Percentiles rank a stretch among this genome's conserved stretches.
Evolutionary conservation across 2,888 invertebrate genomes (phyloP).

Genomic region (Epicampocera succincta): DNA sequence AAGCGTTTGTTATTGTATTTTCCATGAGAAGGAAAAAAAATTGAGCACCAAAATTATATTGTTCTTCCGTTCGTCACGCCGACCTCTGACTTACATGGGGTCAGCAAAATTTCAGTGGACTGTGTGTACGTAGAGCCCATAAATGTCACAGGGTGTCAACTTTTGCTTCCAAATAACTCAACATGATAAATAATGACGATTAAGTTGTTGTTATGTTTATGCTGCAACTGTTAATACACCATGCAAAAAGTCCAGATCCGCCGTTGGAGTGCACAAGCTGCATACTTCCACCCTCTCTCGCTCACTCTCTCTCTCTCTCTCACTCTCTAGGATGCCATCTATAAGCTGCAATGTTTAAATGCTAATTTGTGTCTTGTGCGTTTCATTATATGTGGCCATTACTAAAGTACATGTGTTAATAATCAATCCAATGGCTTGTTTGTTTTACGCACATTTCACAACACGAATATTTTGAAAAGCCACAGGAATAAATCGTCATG

Average conservation of each 20-base stretch:
- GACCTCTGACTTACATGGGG: slow-evolving; percentile 65
- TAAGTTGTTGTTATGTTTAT: slow-evolving; percentile 66
- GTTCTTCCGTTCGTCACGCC: slow-evolving; percentile 67
- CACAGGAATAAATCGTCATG: too few species aligned
- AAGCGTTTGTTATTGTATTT: neutral
- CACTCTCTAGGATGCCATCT: neutral
- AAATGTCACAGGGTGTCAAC: slow-evolving; percentile 78
- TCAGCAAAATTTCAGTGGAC: slow-evolving; percentile 60
- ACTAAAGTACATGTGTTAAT: neutral
- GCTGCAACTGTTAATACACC: slow-evolving; percentile 53
- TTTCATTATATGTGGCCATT: slow-evolving; percentile 60
- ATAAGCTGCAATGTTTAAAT: neutral
- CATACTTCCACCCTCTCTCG: neutral
- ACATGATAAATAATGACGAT: slow-evolving; percentile 59
- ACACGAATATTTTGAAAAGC: too few species aligned
- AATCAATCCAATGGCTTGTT: too few species aligned
- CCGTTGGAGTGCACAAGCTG: slow-evolving; percentile 52
- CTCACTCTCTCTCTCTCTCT: neutral
- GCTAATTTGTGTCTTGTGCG: slow-evolving; percentile 26
- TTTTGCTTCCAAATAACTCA: slow-evolving; percentile 78
- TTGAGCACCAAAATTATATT: slow-evolving; percentile 40
- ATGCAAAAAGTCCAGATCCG: slow-evolving; percentile 66
- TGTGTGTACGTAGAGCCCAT: slow-evolving; percentile 43
- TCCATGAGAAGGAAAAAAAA: neutral
- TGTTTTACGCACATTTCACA: too few species aligned